Evolutionary conservation across 1,140 invertebrate species (phyloP).

Genomic region (Heliconius melpomene): DNA sequence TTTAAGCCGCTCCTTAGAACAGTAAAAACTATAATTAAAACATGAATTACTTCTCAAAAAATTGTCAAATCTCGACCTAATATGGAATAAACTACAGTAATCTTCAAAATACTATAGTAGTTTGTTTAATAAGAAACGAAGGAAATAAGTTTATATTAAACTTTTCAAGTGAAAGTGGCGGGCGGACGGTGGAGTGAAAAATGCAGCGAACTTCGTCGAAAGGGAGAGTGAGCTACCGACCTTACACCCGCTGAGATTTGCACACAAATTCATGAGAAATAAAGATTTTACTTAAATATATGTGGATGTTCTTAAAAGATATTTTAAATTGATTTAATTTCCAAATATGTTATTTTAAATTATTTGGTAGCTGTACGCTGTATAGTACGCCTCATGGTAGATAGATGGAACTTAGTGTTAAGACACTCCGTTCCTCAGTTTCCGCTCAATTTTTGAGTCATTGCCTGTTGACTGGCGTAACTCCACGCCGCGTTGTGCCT

Average conservation of each 20-base stretch:
- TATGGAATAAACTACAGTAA: neutral
- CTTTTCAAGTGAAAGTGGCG: constrained; percentile 64
- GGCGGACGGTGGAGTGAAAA: constrained; percentile 64
- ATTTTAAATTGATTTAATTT: neutral
- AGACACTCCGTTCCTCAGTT: too few species aligned
- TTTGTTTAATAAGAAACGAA: constrained; percentile 20
- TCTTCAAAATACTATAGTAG: neutral
- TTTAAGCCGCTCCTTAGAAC: too few species aligned
- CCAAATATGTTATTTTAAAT: too few species aligned
- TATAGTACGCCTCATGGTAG: too few species aligned
- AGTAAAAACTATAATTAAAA: too few species aligned
- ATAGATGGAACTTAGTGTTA: too few species aligned
- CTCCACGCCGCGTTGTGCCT: too few species aligned
- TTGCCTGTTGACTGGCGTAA: too few species aligned
- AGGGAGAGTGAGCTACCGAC: constrained; percentile 60
- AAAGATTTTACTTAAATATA: neutral
- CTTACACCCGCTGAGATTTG: constrained; percentile 46
- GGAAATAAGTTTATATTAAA: constrained; percentile 56
- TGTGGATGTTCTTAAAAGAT: neutral
- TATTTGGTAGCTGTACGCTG: too few species aligned
- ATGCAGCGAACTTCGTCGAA: constrained; percentile 66
- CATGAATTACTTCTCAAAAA: too few species aligned
- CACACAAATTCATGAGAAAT: constrained; percentile 26
- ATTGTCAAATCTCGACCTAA: too few species aligned
- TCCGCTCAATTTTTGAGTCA: too few species aligned